A percentile compares a stretch with the other conserved stretches of the same genome.
These are phyloP conservation scores for Erpornis zantholeuca DNA, from an alignment of 2,113 vertebrate genomes.

Conservation along the genomic window DNA sequence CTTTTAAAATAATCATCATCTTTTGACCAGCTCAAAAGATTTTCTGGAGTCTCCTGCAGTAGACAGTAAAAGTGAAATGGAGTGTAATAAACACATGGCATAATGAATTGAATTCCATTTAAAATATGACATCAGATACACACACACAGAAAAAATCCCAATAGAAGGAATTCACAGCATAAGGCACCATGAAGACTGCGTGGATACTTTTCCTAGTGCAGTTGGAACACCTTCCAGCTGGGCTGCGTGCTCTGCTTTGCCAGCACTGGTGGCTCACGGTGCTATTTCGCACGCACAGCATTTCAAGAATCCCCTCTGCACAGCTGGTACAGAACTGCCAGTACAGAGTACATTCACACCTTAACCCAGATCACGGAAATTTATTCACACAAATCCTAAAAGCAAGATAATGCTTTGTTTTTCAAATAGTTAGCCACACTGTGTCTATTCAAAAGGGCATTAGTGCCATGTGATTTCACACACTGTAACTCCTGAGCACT, in stretches of 20 bases:
- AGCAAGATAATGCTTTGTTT: background rate
- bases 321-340: background rate
- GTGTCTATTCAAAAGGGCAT: background rate
- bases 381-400: background rate
- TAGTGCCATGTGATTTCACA: background rate
- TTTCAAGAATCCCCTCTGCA: background rate
- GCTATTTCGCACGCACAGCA: fast-evolving
- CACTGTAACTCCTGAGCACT: background rate
- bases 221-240: background rate
- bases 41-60: background rate
- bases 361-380: background rate
- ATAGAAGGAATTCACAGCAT: background rate
- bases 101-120: background rate
- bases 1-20: background rate
- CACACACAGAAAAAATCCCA: background rate
- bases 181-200: background rate
- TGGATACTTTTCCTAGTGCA: background rate
- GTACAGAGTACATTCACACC: background rate
- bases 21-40: background rate
- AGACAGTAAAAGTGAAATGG: background rate
- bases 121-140: background rate
- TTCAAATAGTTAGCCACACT: background rate
- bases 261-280: background rate
- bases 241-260: background rate
- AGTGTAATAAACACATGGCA: background rate